These are phyloP conservation scores for Anhinga anhinga DNA, from an alignment of 2,113 vertebrate species.

Conservation along the genomic window DNA sequence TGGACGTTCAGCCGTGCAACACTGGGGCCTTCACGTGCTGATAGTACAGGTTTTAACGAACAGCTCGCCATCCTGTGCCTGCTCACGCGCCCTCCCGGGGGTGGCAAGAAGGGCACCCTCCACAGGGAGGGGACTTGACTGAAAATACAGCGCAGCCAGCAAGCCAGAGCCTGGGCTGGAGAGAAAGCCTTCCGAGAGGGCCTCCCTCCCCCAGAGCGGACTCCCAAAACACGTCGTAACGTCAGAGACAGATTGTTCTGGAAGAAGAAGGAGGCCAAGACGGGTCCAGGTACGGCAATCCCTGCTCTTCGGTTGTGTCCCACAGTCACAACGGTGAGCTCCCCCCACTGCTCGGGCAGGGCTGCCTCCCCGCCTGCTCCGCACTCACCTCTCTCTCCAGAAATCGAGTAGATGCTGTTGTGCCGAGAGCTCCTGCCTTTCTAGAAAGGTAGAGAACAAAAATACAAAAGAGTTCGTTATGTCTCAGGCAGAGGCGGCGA, in stretches of 20 bases:
- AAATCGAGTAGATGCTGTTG: slow-evolving; percentile 33
- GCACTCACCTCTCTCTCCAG: slow-evolving; percentile 54
- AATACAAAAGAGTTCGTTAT: neutral
- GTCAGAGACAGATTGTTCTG: no score
- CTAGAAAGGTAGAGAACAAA: neutral
- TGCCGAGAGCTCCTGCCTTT: slow-evolving; percentile 44
- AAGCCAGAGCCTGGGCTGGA: neutral
- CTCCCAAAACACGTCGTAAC: neutral
- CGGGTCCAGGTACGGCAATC: neutral
- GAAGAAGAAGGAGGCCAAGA: neutral
- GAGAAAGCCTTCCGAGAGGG: neutral
- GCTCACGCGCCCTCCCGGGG: neutral
- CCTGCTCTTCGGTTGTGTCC: neutral
- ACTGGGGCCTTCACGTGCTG: neutral
- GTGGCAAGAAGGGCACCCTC: neutral
- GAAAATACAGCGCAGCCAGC: neutral
- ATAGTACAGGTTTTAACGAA: accelerated
- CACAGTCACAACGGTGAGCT: accelerated
- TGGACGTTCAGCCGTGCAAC: accelerated
- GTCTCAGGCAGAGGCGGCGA: neutral
- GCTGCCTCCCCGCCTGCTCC: neutral
- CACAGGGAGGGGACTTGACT: neutral
- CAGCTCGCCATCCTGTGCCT: neutral
- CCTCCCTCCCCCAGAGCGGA: neutral
- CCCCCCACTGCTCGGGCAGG: accelerated